Conservation (phyloP, 2,888 invertebrate genomes). For the Habroteleia sp. region DNA sequence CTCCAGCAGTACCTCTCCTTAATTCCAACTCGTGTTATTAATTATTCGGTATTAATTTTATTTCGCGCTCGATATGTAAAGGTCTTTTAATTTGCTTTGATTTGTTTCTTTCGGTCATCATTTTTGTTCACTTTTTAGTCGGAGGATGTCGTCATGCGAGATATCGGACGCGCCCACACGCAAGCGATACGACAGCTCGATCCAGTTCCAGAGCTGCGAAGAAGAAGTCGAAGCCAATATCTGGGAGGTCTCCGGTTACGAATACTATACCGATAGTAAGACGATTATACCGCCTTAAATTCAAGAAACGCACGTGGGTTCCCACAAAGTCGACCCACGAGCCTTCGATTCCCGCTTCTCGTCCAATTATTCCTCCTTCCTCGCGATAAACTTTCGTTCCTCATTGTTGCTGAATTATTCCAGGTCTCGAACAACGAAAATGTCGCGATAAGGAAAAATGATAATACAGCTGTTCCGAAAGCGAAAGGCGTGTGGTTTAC, state of each 20-base stretch:
- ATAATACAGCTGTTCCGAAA: constrained; percentile 56
- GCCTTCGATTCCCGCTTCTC: constrained; percentile 59
- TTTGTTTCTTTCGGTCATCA: constrained; percentile 23
- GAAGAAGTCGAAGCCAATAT: constrained; percentile 63
- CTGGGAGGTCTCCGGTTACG: constrained; percentile 68
- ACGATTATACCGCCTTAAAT: constrained; percentile 68
- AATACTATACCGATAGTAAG: constrained; percentile 64
- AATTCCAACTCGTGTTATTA: constrained; percentile 47
- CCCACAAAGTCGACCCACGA: constrained; percentile 63
- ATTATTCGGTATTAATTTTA: constrained; percentile 60
- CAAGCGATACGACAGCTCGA: constrained; percentile 67
- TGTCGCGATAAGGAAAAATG: constrained; percentile 58
- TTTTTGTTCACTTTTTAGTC: constrained; percentile 44
- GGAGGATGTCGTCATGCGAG: constrained; percentile 62
- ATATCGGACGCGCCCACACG: constrained; percentile 67
- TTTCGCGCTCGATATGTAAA: constrained; percentile 48
- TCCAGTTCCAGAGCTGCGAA: constrained; percentile 64
- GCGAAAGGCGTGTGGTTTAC: constrained; percentile 53
- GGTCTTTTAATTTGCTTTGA: constrained; percentile 31
- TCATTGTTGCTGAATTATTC: constrained; percentile 63
- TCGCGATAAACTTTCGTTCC: constrained; percentile 59
- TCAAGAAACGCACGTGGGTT: constrained; percentile 65
- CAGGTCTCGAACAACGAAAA: constrained; percentile 56
- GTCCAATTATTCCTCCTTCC: constrained; percentile 61
- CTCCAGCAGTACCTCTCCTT: too few relatives aligned